Conservation (phyloP, 2,797 vertebrate genomes). For the Propithecus deckenii region DNA sequence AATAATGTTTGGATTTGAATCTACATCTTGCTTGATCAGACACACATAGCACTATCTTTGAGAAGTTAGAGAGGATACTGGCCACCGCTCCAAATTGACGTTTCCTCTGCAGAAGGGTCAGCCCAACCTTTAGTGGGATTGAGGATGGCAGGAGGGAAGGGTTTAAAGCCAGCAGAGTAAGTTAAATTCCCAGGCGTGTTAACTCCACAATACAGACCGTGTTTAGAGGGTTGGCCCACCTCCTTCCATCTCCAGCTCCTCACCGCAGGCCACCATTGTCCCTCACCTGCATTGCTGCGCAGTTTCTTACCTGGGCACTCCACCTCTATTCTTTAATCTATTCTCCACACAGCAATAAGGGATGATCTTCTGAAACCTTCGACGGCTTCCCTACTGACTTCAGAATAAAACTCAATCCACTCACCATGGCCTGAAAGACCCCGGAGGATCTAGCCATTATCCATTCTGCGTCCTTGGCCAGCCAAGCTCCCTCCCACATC, state of each 20-base stretch:
- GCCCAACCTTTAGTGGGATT: not conserved
- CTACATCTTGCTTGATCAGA: not conserved
- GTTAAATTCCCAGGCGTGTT: not conserved
- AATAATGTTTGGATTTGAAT: not conserved
- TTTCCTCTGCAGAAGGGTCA: not conserved
- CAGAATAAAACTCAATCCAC: not conserved
- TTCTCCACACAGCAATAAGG: not conserved
- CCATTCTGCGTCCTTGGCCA: not conserved
- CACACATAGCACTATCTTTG: not conserved
- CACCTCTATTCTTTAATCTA: not conserved
- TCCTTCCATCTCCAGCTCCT: not conserved
- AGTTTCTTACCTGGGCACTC: not conserved
- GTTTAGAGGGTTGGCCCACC: not conserved
- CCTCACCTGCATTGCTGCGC: not conserved
- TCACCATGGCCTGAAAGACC: not conserved
- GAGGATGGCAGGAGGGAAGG: not conserved
- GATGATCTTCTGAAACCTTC: not conserved
- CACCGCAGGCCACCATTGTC: not conserved
- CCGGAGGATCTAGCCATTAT: not conserved
- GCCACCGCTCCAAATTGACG: not conserved
- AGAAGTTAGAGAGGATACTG: not conserved
- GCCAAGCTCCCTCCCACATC: not conserved
- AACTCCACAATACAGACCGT: not conserved
- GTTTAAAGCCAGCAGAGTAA: not conserved
- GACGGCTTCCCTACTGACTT: not conserved